Conservation (phyloP, 2,888 invertebrate genomes). For the Meghimatium bilineatum region DNA sequence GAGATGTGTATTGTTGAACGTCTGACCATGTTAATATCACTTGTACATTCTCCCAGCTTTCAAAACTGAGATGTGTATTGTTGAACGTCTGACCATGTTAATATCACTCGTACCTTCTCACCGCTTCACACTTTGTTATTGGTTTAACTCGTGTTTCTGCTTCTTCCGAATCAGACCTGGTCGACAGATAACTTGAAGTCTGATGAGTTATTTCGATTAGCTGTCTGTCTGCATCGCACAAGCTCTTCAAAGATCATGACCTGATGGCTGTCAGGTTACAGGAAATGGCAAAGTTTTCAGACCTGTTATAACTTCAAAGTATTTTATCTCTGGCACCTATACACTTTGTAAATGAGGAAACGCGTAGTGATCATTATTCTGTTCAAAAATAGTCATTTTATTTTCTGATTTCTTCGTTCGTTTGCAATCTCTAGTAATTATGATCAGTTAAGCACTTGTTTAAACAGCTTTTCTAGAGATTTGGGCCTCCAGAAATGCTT, state of each 20-base stretch:
- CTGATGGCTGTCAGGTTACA: not conserved
- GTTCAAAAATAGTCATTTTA: not conserved
- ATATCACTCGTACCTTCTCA: not conserved
- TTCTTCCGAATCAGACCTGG: not conserved
- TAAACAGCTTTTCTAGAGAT: no score
- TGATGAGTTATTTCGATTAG: constrained; percentile 1
- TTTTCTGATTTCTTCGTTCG: not conserved
- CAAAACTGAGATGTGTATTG: not conserved
- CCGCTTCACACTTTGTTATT: not conserved
- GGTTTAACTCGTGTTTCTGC: not conserved
- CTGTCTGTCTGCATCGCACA: not conserved
- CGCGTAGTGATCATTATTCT: not conserved
- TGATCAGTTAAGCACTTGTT: no score
- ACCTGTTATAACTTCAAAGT: not conserved
- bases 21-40: no score
- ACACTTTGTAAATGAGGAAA: not conserved
- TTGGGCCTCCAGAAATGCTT: no score
- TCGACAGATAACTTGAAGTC: constrained; percentile 10
- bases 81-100: not conserved
- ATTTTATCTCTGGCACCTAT: not conserved
- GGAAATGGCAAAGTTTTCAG: not conserved
- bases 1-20: no score
- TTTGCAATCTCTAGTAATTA: no score
- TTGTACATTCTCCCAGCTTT: no score
- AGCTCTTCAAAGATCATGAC: not conserved